Evolutionary conservation across 23 tunicate species (phyloP), one percentile per base, ranked within the genome.

Genomic region (Oikopleura dioica): DNA sequence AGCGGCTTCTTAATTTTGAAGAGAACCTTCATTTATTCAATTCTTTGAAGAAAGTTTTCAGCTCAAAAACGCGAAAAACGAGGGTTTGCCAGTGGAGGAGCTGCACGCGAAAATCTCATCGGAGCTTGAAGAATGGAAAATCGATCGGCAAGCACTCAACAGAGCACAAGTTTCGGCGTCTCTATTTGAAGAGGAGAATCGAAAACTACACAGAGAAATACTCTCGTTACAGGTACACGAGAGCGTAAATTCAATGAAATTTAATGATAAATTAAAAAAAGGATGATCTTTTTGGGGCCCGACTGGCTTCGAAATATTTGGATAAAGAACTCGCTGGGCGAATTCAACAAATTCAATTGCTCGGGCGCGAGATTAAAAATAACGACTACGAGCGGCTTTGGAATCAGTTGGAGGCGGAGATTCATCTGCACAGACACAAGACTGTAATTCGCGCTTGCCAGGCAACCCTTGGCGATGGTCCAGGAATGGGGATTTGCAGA

Each of bases 261-360:
- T 44, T 44, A 82, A 82, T 30, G 21, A 67, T 9, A 69, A 69
- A 51, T 35, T 85, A 28, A 86, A 44, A 69, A 69, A 80, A 51
- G 38, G 81, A 35, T 59, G 97, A 91, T 55, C 55, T 91, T 1
- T 91, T 83, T 78, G 97, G 97, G 1, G 94, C 94, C 36, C 76
- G 97, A 55, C 78, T 91, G 0, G 97, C 97, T 38, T 78, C 92
- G 0, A 91, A 91, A 68, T 91, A 91, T 81, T 77, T 91, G 31
- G 97, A 91, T 50, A 91, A 91, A 83, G 97, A 91, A 37, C 82
- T 91, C 9, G 97, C 97, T 79, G 97, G 97, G 78, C 84, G 96
- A 59, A 89, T 89, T 21, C 97, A 91, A 51, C 97, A 91, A 38
- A 91, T 91, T 36, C 97, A 91, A 76, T 68, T 91, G 30, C 82